A percentile compares a stretch with the other conserved stretches of the same genome.
Evolutionary conservation across 2,888 invertebrate species (phyloP).

Genomic region (Furcula furcula): DNA sequence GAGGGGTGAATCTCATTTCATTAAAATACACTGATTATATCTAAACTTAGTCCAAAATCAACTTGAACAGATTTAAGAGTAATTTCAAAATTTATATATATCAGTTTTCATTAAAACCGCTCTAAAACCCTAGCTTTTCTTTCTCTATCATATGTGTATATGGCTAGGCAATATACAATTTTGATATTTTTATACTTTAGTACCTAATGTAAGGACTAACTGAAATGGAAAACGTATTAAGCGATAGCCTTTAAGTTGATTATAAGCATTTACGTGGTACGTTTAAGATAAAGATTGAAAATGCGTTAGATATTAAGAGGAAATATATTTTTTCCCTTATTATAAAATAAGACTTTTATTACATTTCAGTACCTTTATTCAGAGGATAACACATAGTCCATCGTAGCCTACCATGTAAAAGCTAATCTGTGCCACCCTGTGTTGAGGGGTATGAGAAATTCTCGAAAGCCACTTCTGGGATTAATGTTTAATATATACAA

Average conservation of each 20-base stretch:
- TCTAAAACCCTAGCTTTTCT: slow-evolving; percentile 4
- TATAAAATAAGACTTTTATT: slow-evolving; percentile 18
- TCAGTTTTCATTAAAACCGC: slow-evolving; percentile 3
- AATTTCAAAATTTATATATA: no score
- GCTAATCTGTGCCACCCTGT: no score
- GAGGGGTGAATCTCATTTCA: neutral
- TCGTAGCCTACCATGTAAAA: no score
- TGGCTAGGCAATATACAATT: slow-evolving; percentile 23
- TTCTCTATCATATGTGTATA: slow-evolving; percentile 23
- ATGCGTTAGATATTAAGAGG: slow-evolving; percentile 25
- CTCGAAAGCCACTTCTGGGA: no score
- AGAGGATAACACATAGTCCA: no score
- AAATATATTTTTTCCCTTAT: slow-evolving; percentile 32
- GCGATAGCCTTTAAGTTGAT: slow-evolving; percentile 24
- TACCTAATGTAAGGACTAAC: slow-evolving; percentile 35
- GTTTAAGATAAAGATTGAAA: slow-evolving; percentile 7
- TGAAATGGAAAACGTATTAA: slow-evolving; percentile 23
- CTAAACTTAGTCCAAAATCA: no score
- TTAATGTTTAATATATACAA: no score
- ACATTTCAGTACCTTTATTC: slow-evolving; percentile 9
- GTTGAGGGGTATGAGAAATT: no score
- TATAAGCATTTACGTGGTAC: slow-evolving; percentile 23
- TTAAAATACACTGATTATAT: neutral
- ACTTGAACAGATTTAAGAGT: no score
- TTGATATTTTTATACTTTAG: slow-evolving; percentile 24